These are phyloP conservation scores for Anisognathus igniventris DNA, from an alignment of 2,797 vertebrate genomes.

Conservation along the genomic window DNA sequence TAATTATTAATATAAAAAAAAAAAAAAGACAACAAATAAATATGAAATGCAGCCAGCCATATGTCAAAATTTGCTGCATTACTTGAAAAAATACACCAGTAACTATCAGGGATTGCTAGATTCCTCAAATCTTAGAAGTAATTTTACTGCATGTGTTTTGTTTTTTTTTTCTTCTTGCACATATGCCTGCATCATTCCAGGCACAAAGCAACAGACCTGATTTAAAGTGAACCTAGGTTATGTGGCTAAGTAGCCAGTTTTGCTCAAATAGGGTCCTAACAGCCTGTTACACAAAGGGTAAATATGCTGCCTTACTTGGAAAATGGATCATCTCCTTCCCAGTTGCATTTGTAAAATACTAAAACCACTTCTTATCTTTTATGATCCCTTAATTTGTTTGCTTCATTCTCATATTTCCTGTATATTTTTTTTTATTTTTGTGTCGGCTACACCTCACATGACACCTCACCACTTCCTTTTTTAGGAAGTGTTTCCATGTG, in stretches of 20 bases:
- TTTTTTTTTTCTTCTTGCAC: not conserved
- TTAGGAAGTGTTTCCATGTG: not conserved
- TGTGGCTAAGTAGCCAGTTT: not conserved
- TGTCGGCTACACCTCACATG: not conserved
- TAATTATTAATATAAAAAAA: not conserved
- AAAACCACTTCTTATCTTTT: not conserved
- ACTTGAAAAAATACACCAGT: not conserved
- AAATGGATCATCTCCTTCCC: not conserved
- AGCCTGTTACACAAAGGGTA: not conserved
- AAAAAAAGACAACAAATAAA: not conserved
- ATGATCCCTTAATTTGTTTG: fast-evolving
- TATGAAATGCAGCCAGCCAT: not conserved
- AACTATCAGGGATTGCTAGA: not conserved
- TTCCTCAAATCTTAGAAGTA: not conserved
- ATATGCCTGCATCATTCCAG: not conserved
- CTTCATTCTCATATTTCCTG: not conserved
- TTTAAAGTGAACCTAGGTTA: not conserved
- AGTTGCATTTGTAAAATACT: not conserved
- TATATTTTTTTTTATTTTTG: not conserved
- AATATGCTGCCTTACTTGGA: not conserved
- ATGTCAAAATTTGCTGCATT: not conserved
- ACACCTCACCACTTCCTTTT: not conserved
- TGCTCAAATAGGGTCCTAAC: not conserved
- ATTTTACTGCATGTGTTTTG: not conserved
- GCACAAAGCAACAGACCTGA: not conserved